Evolutionary conservation across 2,797 vertebrate species (phyloP), one percentile per base, ranked within the genome.

Genomic region (Cheirogaleus major): DNA sequence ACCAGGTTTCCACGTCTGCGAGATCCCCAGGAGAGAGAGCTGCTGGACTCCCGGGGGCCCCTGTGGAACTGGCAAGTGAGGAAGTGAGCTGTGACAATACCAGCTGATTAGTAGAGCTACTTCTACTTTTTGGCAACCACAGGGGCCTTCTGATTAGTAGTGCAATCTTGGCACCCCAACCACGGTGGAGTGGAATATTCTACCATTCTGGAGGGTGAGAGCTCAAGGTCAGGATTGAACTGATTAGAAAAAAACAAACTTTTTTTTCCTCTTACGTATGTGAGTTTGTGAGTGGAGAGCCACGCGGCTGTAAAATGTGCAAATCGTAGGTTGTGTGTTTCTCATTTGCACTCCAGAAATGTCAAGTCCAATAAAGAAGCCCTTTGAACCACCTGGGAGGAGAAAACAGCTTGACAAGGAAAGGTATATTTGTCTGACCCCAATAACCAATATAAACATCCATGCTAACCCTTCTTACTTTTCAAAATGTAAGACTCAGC

Each of bases 11-110:
- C 32, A 14, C 1, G 11, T 63, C 57, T n/a, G 27, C 7, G 18
- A 14, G 55, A 22, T 1, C 0, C 35, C 57, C 4, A 18, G 3
- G 32, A 45, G 27, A 7, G 35, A 43, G 9, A 45, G 3, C 6
- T 32, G 57, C 79, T 23, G 18, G 57, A 41, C 25, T 45, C 32
- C 1, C 11, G 11, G 57, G 18, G 41, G 1, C 30, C 57, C 27
- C 59, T 23, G 41, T n/a, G 38, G 41, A 22, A 22, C 2, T 63
- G 41, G 41, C 63, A 45, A 82, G 20, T 50, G 4, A 63, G 30
- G 38, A 8, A 13, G 18, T 23, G 11, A 63, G 38, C 4, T 22
- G 30, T 45, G 57, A n/a, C 38, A 22, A 63, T 23, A 6, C 30
- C 7, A 4, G 23, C 11, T 5, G 57, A 32, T 15, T 82, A 14